A percentile compares a stretch with the other conserved stretches of the same genome.
These are phyloP conservation scores for Rhagoletis zephyria DNA, from an alignment of 1,140 invertebrate species.

Conservation along the genomic window DNA sequence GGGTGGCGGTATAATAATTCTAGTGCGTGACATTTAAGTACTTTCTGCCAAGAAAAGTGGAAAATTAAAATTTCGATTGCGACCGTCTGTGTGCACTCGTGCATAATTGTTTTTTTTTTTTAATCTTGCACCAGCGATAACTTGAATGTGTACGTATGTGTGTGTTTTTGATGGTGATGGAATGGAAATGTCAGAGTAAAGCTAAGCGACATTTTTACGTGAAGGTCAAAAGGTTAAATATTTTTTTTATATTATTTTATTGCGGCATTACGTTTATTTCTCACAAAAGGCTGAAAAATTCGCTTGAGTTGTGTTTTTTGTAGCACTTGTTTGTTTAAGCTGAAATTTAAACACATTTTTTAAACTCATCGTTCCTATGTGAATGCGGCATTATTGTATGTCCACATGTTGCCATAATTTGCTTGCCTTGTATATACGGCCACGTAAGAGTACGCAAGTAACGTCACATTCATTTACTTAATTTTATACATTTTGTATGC, in stretches of 20 bases:
- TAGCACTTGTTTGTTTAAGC: neutral
- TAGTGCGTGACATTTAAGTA: neutral
- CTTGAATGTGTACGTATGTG: neutral
- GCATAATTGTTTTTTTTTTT: neutral
- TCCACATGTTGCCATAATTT: neutral
- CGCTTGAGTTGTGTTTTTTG: neutral
- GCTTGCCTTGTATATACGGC: too few relatives aligned
- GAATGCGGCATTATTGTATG: neutral
- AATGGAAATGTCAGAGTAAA: neutral
- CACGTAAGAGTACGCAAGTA: too few relatives aligned
- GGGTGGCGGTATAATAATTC: neutral
- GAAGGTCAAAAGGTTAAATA: conserved; percentile 23
- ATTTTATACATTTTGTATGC: conserved; percentile 1
- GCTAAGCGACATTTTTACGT: neutral
- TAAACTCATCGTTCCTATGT: neutral
- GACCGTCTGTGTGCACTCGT: conserved; percentile 27
- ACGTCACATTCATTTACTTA: neutral
- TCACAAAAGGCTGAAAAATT: neutral
- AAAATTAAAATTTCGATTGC: conserved; percentile 28
- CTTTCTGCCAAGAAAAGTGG: neutral
- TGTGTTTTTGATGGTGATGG: neutral
- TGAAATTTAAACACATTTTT: neutral
- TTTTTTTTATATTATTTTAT: neutral
- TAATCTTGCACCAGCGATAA: neutral
- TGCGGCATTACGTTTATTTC: neutral